These are phyloP conservation scores for Tipula helvola DNA, from an alignment of 2,888 invertebrate genomes.

Conservation along the genomic window DNA sequence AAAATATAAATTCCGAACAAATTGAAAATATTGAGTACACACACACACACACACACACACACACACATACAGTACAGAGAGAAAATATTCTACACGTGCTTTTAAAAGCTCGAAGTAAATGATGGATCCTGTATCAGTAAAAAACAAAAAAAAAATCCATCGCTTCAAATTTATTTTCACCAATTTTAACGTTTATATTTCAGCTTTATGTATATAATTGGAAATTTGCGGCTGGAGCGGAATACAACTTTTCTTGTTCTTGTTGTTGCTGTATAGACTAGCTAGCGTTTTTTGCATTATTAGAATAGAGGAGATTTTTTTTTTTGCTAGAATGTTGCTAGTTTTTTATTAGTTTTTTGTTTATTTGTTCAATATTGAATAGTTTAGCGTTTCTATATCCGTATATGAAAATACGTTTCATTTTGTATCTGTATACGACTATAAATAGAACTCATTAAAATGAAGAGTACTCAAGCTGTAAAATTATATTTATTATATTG, in stretches of 20 bases:
- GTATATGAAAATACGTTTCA: not conserved
- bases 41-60: no score
- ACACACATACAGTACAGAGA: not conserved
- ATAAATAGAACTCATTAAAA: no score
- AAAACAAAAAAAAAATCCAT: not conserved
- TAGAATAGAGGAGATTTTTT: not conserved
- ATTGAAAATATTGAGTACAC: not conserved
- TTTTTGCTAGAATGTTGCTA: not conserved
- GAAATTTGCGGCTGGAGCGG: not conserved
- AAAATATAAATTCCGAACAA: not conserved
- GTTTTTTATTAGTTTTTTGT: not conserved
- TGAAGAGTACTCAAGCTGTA: no score
- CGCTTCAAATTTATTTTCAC: not conserved
- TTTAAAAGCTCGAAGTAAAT: not conserved
- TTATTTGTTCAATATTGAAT: not conserved
- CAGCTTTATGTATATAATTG: not conserved
- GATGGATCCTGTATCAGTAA: not conserved
- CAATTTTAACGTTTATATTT: not conserved
- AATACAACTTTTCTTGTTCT: not conserved
- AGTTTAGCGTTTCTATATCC: not conserved
- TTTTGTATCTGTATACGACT: no score
- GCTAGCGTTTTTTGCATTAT: not conserved
- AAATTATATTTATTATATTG: no score
- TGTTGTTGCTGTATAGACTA: not conserved
- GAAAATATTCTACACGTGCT: not conserved